These are phyloP conservation scores for Artemia sinica DNA, from an alignment of 2,888 invertebrate species.

Conservation along the genomic window DNA sequence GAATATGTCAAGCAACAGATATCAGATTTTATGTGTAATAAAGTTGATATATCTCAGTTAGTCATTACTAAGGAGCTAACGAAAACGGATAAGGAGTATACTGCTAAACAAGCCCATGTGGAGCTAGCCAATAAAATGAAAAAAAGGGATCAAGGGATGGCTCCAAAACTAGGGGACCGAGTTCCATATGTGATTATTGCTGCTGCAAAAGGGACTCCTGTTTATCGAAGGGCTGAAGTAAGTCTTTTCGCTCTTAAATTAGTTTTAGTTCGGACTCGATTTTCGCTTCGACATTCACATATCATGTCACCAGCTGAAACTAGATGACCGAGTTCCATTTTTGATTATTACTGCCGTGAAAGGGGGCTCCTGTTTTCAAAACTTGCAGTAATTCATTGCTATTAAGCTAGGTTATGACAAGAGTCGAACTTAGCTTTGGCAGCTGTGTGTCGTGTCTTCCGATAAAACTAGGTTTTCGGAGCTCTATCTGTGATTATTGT, in stretches of 20 bases:
- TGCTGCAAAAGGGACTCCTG: constrained; percentile 80
- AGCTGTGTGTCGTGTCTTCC: too few species aligned
- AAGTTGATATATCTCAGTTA: constrained; percentile 91
- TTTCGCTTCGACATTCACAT: too few species aligned
- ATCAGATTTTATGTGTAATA: constrained; percentile 84
- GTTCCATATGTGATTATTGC: constrained; percentile 90
- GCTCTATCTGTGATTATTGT: too few species aligned
- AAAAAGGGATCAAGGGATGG: constrained; percentile 90
- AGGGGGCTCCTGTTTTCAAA: too few species aligned
- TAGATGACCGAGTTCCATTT: too few species aligned
- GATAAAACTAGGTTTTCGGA: too few species aligned
- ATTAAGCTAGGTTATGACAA: too few species aligned
- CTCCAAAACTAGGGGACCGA: constrained; percentile 92
- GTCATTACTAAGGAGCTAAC: constrained; percentile 92
- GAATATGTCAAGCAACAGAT: constrained; percentile 50
- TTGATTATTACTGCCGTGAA: too few species aligned
- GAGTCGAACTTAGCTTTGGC: too few species aligned
- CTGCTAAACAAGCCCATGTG: constrained; percentile 94
- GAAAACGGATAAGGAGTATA: constrained; percentile 69
- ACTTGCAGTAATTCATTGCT: too few species aligned
- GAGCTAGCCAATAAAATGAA: constrained; percentile 91
- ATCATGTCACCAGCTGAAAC: too few species aligned
- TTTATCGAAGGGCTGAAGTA: constrained; percentile 86
- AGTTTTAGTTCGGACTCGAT: background rate
- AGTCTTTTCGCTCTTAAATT: background rate